Conservation (phyloP, 1,140 invertebrate species). For the Teleogryllus occipitalis region DNA sequence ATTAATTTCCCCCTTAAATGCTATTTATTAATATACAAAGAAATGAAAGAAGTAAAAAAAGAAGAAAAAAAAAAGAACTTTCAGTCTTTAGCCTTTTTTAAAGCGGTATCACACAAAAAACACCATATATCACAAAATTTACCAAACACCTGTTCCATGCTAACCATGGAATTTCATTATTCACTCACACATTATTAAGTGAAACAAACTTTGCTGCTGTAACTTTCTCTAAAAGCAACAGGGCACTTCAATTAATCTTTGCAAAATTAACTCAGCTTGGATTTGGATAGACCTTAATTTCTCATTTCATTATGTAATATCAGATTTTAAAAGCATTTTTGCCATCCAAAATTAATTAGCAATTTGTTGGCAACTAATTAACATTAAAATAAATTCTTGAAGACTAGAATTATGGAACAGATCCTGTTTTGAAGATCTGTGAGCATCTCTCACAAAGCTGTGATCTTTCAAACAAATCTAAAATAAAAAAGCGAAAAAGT, state of each 20-base stretch:
- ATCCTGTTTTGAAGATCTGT: not conserved
- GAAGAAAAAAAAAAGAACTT: not conserved
- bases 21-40: conserved; percentile 1
- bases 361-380: not conserved
- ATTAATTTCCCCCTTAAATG: not conserved
- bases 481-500: too few species aligned
- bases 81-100: conserved; percentile 5
- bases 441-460: too few species aligned
- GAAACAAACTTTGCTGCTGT: not conserved
- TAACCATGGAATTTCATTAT: not conserved
- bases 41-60: not conserved
- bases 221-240: not conserved
- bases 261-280: not conserved
- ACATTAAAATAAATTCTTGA: not conserved
- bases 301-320: not conserved
- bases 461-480: not conserved
- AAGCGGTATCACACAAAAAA: not conserved
- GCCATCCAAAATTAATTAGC: not conserved
- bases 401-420: not conserved
- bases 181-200: not conserved
- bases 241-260: not conserved
- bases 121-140: conserved; percentile 1
- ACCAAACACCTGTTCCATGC: not conserved
- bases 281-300: too few species aligned
- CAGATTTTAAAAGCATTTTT: not conserved